These are phyloP conservation scores for Synergus laeviventris DNA, from an alignment of 2,888 invertebrate genomes.

Conservation along the genomic window DNA sequence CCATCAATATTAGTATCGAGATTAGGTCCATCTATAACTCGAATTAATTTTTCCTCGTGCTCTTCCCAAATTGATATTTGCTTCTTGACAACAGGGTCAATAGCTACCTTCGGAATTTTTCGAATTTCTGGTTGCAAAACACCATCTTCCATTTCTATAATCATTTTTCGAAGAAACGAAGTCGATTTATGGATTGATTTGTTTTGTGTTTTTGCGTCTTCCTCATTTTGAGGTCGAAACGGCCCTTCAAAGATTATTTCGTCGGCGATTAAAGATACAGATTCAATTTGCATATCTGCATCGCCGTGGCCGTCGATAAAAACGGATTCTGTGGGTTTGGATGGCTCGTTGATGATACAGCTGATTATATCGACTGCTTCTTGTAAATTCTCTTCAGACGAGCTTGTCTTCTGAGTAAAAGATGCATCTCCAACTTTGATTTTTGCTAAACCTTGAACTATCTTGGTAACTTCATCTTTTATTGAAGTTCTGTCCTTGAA, in stretches of 20 bases:
- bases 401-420: not conserved
- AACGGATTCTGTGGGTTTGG: slow-evolving; percentile 13
- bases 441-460: not conserved
- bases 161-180: slow-evolving; percentile 50
- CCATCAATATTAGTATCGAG: slow-evolving; percentile 9
- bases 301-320: slow-evolving; percentile 63
- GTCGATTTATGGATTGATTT: slow-evolving; percentile 16
- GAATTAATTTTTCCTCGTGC: slow-evolving; percentile 59
- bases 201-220: not conserved
- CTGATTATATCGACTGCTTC: slow-evolving; percentile 52
- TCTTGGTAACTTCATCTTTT: not conserved
- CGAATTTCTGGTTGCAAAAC: slow-evolving; percentile 42
- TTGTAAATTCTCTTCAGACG: slow-evolving; percentile 54
- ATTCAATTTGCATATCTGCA: slow-evolving; percentile 40
- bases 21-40: slow-evolving; percentile 53
- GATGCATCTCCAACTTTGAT: not conserved
- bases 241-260: slow-evolving; percentile 19
- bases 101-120: slow-evolving; percentile 43
- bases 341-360: slow-evolving; percentile 44
- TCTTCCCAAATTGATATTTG: slow-evolving; percentile 60
- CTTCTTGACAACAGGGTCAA: slow-evolving; percentile 33
- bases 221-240: not conserved
- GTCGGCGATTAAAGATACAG: not conserved
- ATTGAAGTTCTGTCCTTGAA: not conserved
- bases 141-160: slow-evolving; percentile 55